Conservation (phyloP, 2,888 invertebrate genomes). For the Caenorhabditis uteleia region DNA sequence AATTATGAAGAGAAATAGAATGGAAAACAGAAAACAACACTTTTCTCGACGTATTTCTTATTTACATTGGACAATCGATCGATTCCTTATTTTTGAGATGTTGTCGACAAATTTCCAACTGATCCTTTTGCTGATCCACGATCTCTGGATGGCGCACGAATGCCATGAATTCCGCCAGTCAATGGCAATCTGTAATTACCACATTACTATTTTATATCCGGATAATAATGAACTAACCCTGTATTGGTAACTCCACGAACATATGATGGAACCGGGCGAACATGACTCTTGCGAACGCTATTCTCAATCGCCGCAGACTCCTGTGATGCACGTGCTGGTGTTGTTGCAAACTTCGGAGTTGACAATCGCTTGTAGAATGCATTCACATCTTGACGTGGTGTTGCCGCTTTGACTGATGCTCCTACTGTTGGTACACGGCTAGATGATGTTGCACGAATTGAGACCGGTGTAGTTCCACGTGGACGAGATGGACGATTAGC, state of each 20-base stretch:
- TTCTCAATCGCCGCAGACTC: not conserved
- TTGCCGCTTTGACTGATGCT: too few relatives aligned
- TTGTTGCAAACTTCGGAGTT: conserved; percentile 16
- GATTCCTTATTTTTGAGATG: not conserved
- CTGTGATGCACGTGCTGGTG: conserved; percentile 4
- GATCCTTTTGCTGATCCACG: conserved; percentile 5
- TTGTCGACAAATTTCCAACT: not conserved
- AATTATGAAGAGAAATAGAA: too few relatives aligned
- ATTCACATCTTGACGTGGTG: not conserved
- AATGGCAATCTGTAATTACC: conserved; percentile 14
- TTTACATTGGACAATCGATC: too few relatives aligned
- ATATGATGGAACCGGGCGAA: conserved; percentile 29
- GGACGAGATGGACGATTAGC: not conserved
- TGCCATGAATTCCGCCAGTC: conserved; percentile 29
- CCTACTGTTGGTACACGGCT: too few relatives aligned
- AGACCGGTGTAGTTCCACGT: not conserved
- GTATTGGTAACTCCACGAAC: conserved; percentile 15
- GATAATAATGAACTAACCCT: conserved; percentile 4
- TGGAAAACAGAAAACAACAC: too few relatives aligned
- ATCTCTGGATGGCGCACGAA: conserved; percentile 34
- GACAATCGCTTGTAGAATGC: conserved; percentile 30
- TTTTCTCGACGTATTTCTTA: too few relatives aligned
- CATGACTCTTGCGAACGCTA: conserved; percentile 13
- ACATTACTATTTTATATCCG: not conserved
- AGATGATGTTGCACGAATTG: too few relatives aligned